Conservation (phyloP, 2,797 vertebrate species). For the Chiloscyllium punctatum region DNA sequence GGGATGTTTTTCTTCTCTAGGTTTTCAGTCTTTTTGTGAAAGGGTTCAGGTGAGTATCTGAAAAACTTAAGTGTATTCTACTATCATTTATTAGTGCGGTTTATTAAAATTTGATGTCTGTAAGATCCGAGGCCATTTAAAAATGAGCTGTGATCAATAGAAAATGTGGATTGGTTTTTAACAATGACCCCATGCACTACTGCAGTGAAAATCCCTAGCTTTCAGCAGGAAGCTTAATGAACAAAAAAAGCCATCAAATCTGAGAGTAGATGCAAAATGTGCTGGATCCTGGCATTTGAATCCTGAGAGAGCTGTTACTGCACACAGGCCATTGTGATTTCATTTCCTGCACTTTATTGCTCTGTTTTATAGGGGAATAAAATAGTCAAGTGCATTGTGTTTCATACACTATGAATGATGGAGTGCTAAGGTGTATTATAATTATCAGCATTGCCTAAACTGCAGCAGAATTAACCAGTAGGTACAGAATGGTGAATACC, state of each 20-base stretch:
- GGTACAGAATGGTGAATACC: constrained; percentile 26
- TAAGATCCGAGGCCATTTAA: too few relatives aligned
- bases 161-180: constrained; percentile 8
- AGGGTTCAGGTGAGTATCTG: background rate
- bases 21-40: background rate
- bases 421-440: constrained; percentile 29
- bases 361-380: constrained; percentile 34
- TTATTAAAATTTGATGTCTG: background rate
- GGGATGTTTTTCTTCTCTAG: background rate
- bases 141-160: constrained; percentile 1
- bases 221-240: constrained; percentile 25
- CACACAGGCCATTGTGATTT: constrained; percentile 13
- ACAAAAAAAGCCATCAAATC: constrained; percentile 30
- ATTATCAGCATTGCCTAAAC: constrained; percentile 14
- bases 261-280: constrained; percentile 21
- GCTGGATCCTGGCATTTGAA: background rate
- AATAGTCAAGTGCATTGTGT: constrained; percentile 30
- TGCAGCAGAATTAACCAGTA: constrained; percentile 1
- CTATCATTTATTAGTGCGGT: background rate
- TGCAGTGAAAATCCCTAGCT: background rate
- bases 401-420: constrained; percentile 29
- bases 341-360: constrained; percentile 37
- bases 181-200: background rate
- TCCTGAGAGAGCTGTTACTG: constrained; percentile 28
- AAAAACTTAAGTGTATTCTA: background rate